Base-by-base conservation (phyloP, 2,888 invertebrate genomes). In the Halictus quadricinctus region DNA sequence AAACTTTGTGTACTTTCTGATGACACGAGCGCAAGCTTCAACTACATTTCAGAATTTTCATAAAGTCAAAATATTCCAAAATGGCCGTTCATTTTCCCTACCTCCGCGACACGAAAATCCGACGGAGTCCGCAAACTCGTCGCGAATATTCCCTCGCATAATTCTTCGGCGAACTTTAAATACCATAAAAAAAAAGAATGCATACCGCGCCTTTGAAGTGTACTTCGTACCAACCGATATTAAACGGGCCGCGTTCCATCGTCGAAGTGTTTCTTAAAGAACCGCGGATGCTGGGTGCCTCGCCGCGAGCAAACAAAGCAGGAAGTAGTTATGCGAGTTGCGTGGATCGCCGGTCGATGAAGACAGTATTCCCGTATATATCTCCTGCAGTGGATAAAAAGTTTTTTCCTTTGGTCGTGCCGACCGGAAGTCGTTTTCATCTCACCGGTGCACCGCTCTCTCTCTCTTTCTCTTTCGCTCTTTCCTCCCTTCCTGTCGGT, bases 351-450 rank as follows among this genome's bases (percentile, higher is more conserved):
- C 29, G 69, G 15, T 48, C 48, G 43, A 66, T 41, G 36, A 76
- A 66, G 41, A 48, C 66, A 29, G 43, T 29, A 29, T n/a, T 41
- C 43, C 69, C 46, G 46, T 29, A 60, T 25, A 15, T 46, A 76
- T 48, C 12, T 48, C 15, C 15, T 60, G 48, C 12, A 2, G 18
- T n/a, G 21, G 1, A 21, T 58, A 21, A 25, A 41, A 66, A 48
- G 79, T 48, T 43, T 70, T n/a, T 70, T 13, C 46, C 50, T 25
- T 66, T 66, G 21, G 21, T 43, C 64, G 66, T 66, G 25, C 60
- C 36, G 60, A 10, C 36, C 73, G 69, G 74, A 74, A 82, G 81
- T 82, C 69, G 81, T 82, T 75, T 43, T 13, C 82, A 50, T 82
- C 80, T 43, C 43, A 58, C 58, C 69, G 70, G 29, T 64, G 2